Evolutionary conservation across 2,113 vertebrate species (phyloP).

Genomic region (Larimichthys crocea): DNA sequence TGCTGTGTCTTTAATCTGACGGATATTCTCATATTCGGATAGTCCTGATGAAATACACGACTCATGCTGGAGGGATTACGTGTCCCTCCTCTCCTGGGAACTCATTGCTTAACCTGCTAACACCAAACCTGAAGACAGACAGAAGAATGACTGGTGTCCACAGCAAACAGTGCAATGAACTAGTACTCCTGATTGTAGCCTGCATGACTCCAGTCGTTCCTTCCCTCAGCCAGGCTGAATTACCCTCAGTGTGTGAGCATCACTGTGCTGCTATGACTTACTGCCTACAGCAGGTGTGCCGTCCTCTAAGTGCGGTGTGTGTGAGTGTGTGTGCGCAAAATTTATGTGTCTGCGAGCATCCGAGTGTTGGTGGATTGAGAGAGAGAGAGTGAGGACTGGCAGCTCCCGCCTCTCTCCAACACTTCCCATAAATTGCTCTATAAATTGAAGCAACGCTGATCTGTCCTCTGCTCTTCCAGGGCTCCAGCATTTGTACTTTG

Average conservation of each 20-base stretch:
- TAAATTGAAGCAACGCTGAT: conserved; percentile 41
- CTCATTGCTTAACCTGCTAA: background rate
- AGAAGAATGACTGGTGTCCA: background rate
- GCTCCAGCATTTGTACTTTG: conserved; percentile 33
- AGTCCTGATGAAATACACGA: background rate
- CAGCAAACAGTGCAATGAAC: background rate
- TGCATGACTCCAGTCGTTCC: background rate
- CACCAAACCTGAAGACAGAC: background rate
- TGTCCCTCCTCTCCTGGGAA: background rate
- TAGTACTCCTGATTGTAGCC: no score
- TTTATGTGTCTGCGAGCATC: conserved; percentile 50
- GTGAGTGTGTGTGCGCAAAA: conserved; percentile 15
- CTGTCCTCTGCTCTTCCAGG: conserved; percentile 25
- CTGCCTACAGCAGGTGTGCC: conserved; percentile 57
- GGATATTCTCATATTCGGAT: no score
- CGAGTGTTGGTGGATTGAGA: conserved; percentile 50
- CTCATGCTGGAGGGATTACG: background rate
- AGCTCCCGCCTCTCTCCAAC: conserved; percentile 43
- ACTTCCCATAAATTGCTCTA: conserved; percentile 58
- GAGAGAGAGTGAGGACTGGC: conserved; percentile 50
- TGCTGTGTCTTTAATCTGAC: no score
- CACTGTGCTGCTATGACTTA: conserved; percentile 30
- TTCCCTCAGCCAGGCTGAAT: conserved; percentile 9
- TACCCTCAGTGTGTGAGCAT: conserved; percentile 19
- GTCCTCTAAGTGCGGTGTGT: conserved; percentile 47